These are phyloP conservation scores for Ailuropoda melanoleuca DNA, from an alignment of 2,113 vertebrate genomes.

Conservation along the genomic window DNA sequence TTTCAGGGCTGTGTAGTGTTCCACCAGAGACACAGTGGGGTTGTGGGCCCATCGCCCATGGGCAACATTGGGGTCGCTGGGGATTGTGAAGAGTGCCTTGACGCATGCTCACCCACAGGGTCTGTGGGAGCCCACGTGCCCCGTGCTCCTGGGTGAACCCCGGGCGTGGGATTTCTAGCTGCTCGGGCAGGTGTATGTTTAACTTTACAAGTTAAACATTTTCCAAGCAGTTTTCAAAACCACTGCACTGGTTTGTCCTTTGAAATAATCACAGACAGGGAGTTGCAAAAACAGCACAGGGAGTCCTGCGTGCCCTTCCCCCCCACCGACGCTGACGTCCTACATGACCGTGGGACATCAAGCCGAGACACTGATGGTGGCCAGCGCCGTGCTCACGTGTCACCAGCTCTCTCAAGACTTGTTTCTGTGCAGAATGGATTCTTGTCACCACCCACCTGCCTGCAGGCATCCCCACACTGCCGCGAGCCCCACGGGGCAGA, in stretches of 20 bases:
- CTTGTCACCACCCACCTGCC: neutral
- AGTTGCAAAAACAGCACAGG: neutral
- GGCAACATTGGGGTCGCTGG: fast-evolving
- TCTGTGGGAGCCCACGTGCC: neutral
- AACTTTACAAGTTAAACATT: neutral
- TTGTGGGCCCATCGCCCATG: neutral
- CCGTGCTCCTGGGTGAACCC: neutral
- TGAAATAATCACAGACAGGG: neutral
- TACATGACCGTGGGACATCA: neutral
- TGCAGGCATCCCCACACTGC: neutral
- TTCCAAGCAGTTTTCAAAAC: neutral
- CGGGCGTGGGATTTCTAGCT: neutral
- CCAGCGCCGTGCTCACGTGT: neutral
- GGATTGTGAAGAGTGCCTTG: fast-evolving
- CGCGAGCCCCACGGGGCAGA: neutral
- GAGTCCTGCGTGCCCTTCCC: too few species aligned
- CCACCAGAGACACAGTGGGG: fast-evolving
- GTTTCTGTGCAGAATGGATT: neutral
- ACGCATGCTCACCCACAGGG: fast-evolving
- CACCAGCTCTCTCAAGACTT: neutral
- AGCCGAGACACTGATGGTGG: too few species aligned
- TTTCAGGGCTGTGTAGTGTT: fast-evolving
- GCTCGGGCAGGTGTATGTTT: neutral
- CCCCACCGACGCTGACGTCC: neutral
- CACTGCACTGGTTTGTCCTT: neutral